Conservation (phyloP, 1,140 invertebrate species). For the Drosophila sulfurigaster region DNA sequence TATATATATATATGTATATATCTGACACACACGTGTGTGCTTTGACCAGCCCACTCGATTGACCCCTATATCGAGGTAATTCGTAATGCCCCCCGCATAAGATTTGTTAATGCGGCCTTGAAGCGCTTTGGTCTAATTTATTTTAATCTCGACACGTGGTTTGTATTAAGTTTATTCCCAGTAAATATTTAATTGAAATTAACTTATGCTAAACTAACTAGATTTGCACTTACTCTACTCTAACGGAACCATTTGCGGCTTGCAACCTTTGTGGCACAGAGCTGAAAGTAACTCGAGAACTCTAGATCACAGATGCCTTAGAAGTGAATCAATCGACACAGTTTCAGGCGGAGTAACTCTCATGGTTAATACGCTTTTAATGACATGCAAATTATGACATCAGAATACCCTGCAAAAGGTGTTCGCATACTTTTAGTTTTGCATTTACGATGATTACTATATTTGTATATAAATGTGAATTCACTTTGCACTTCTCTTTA, state of each 20-base stretch:
- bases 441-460: too few relatives aligned
- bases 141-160: slow-evolving; percentile 1
- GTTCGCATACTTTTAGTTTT: too few relatives aligned
- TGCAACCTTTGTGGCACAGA: not conserved
- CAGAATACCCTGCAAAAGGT: not conserved
- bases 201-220: not conserved
- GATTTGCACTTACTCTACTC: not conserved
- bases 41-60: not conserved
- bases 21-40: slow-evolving; percentile 14
- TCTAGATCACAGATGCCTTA: slow-evolving; percentile 25
- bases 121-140: not conserved
- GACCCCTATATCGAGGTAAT: not conserved
- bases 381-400: not conserved
- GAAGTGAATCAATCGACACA: slow-evolving; percentile 24
- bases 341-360: not conserved
- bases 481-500: not conserved
- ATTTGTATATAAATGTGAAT: not conserved
- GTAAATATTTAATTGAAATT: not conserved
- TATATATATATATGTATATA: not conserved
- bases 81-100: not conserved
- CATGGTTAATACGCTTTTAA: not conserved
- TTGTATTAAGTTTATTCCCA: not conserved
- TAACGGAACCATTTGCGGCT: slow-evolving; percentile 5
- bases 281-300: slow-evolving; percentile 22
- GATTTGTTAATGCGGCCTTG: slow-evolving; percentile 2